Percentiles rank a stretch among this genome's conserved stretches.
Conservation (phyloP, 2,797 vertebrate species). For the Halcyon smyrnensis region DNA sequence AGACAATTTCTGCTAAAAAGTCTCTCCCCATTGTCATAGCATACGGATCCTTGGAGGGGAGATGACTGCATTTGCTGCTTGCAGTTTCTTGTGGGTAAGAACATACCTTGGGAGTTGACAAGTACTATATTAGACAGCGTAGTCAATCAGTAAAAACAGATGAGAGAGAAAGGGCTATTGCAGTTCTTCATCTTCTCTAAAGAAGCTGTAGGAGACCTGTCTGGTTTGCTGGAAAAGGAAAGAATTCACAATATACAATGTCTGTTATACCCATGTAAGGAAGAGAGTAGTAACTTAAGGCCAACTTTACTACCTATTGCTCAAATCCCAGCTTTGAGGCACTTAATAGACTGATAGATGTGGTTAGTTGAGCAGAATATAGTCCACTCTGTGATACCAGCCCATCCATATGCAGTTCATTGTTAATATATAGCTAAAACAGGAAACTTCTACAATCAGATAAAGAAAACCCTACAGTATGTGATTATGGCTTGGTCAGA, state of each 20-base stretch:
- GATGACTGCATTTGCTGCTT: background rate
- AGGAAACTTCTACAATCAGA: conserved; percentile 56
- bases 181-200: background rate
- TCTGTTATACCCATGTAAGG: background rate
- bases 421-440: conserved; percentile 31
- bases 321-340: background rate
- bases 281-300: background rate
- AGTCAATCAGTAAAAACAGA: background rate
- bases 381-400: background rate
- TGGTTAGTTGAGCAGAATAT: conserved; percentile 4
- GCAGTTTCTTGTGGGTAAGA: background rate
- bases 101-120: background rate
- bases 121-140: background rate
- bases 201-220: background rate
- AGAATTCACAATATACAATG: background rate
- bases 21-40: background rate
- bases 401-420: background rate
- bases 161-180: background rate
- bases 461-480: conserved; percentile 48
- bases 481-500: conserved; percentile 60
- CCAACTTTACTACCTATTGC: background rate
- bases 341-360: background rate
- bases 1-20: background rate
- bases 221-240: background rate
- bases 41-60: background rate